Base-by-base conservation (phyloP, 2,797 vertebrate species). In the Acipenser ruthenus region DNA sequence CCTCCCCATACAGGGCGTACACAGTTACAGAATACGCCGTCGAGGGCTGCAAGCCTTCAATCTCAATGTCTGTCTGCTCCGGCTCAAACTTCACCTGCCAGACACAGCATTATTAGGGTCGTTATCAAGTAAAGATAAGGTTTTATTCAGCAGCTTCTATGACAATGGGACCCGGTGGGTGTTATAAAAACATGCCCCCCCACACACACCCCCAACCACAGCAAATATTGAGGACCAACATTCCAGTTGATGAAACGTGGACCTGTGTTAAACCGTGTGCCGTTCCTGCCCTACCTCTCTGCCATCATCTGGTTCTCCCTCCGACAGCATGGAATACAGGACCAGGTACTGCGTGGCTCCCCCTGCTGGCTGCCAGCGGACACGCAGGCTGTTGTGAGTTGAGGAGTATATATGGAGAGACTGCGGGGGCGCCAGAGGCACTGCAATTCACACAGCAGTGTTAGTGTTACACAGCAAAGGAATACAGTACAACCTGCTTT, bases 301-400 rank as follows among this genome's bases (percentile, higher is more conserved):
- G 66, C 88, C 90, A 6, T 92, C 90, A 11, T 90, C 88, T 3
- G 87, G 88, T 62, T 90, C 89, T 65, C 88, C 90, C 1, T 88
- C 78, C 71, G 64, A 87, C 60, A 91, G 86, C 0, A 88, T 85
- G 0, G 88, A 90, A 77, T 90, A 91, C 10, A 88, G 87, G 65
- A 95, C 85, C 87, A 98, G 87, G 83, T 98, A 99, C 70, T 93
- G 89, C 0, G 92, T 90, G n/a, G 93, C 92, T 48, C 89, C 90
- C 0, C 84, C 70, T 0, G 85, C 85, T n/a, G 88, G 78, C 10
- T 75, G 82, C 96, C 96, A 98, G 60, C 82, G 89, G 58, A 96
- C 88, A 50, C 70, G 79, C 68, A 97, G 77, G 0, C 83, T 84
- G 79, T 86, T 91, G 75, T 89, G 88, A 2, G 87, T 94, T 60